phyloP scores from a whole-genome alignment of 2,797 vertebrate species.

The Capromys pilorides region DNA sequence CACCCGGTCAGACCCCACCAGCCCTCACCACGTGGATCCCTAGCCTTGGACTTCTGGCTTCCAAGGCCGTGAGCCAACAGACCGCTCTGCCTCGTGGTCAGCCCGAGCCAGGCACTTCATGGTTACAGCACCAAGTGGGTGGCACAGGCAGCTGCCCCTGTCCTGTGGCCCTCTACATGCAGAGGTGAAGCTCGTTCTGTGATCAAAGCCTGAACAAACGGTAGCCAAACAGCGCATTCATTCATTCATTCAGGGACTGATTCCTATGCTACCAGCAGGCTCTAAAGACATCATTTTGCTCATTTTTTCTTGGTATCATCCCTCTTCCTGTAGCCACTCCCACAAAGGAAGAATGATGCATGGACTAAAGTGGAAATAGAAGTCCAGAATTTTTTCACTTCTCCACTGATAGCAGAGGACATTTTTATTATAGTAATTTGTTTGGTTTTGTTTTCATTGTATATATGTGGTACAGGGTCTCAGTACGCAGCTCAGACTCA shows the following conservation, averaged over 20 bases:
- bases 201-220: background rate
- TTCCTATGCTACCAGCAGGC: background rate
- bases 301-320: background rate
- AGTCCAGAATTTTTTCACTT: background rate
- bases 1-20: no score
- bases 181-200: background rate
- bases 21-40: background rate
- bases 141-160: background rate
- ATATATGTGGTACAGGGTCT: no score
- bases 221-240: background rate
- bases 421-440: slow-evolving; percentile 54
- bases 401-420: slow-evolving; percentile 23
- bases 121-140: background rate
- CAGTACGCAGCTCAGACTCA: no score
- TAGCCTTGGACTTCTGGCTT: background rate
- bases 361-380: background rate
- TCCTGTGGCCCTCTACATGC: background rate
- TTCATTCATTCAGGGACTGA: background rate
- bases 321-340: background rate
- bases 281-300: background rate
- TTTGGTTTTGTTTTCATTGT: background rate
- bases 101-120: background rate
- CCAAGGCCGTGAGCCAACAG: background rate
- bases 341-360: background rate
- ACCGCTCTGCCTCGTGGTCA: background rate